Conservation (phyloP, 2,113 vertebrate species). For the Thryonomys swinderianus region DNA sequence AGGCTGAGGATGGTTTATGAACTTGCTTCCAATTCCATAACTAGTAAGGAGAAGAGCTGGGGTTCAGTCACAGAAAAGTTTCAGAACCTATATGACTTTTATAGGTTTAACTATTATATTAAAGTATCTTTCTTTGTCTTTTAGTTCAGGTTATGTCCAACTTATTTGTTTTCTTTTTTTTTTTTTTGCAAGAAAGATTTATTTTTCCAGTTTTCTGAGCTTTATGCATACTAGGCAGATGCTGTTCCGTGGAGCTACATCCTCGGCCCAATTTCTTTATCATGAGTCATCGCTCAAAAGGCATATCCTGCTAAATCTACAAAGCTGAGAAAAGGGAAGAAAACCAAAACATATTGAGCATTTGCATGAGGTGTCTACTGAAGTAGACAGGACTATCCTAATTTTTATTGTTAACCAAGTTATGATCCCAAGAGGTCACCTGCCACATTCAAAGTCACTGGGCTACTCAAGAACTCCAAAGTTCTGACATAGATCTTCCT, state of each 20-base stretch:
- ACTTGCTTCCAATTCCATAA: background rate
- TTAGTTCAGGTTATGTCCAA: background rate
- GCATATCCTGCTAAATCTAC: background rate
- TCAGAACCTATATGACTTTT: background rate
- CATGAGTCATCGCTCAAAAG: background rate
- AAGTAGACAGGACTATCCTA: background rate
- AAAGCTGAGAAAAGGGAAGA: background rate
- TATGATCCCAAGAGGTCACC: background rate
- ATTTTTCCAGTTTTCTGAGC: background rate
- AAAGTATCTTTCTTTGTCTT: background rate
- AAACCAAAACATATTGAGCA: background rate
- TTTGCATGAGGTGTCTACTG: background rate
- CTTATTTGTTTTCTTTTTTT: constrained; percentile 7
- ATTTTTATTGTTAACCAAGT: constrained; percentile 18
- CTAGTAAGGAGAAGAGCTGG: background rate
- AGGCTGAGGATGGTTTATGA: background rate
- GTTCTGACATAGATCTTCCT: background rate
- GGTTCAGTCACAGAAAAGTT: background rate
- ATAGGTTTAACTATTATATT: background rate
- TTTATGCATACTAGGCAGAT: background rate
- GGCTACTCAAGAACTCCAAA: background rate
- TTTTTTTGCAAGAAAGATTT: background rate
- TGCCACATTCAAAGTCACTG: background rate
- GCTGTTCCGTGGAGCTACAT: background rate
- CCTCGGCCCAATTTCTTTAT: background rate